A percentile compares a stretch with the other conserved stretches of the same genome.
phyloP scores from a whole-genome alignment of 2,113 vertebrate genomes.

The Oncorhynchus kisutch region DNA sequence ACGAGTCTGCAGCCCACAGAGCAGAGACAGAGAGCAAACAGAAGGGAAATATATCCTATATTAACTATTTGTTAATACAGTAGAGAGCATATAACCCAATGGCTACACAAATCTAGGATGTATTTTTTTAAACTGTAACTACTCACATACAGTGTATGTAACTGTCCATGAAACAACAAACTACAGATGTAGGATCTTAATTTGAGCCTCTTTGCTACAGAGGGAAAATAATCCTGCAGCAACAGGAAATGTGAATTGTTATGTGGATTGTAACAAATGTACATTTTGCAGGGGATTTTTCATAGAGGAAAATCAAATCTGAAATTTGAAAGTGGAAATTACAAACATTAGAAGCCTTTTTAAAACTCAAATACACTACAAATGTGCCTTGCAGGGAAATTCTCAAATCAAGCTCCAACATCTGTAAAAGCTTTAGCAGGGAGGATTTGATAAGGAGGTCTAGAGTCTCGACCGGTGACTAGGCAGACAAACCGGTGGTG shows the following conservation, averaged over 20 bases:
- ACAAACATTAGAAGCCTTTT: too few species aligned
- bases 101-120: neutral
- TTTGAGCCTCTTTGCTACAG: too few species aligned
- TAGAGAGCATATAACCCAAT: neutral
- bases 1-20: constrained; percentile 65
- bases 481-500: constrained; percentile 67
- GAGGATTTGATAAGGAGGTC: neutral
- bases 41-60: neutral
- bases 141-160: neutral
- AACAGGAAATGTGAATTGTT: too few species aligned
- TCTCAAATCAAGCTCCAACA: too few species aligned
- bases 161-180: neutral
- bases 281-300: too few species aligned
- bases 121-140: neutral
- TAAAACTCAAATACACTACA: too few species aligned
- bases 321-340: too few species aligned
- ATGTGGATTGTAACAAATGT: too few species aligned
- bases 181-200: neutral
- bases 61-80: neutral
- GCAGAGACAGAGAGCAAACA: constrained; percentile 1
- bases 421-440: neutral
- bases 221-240: too few species aligned
- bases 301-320: too few species aligned
- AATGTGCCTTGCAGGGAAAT: too few species aligned
- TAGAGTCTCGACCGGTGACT: neutral